Conservation (phyloP, 2,888 invertebrate genomes). For the Chymomyza amoena region DNA sequence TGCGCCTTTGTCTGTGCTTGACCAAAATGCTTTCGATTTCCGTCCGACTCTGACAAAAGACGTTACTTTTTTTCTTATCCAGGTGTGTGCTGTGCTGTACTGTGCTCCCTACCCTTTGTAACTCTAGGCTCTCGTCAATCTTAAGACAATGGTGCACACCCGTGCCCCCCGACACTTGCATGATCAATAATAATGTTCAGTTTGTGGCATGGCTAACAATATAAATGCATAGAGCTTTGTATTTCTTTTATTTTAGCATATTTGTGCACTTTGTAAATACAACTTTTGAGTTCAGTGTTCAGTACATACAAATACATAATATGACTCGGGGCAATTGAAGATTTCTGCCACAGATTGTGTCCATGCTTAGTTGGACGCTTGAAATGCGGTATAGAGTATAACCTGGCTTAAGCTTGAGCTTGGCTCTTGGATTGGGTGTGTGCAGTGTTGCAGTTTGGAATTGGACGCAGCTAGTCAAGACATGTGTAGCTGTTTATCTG, state of each 20-base stretch:
- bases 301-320: background rate
- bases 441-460: background rate
- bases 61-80: constrained; percentile 53
- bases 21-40: constrained; percentile 65
- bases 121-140: background rate
- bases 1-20: constrained; percentile 44
- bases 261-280: constrained; percentile 19
- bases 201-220: background rate
- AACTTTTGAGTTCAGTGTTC: background rate
- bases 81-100: background rate
- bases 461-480: background rate
- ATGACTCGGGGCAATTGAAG: constrained; percentile 5
- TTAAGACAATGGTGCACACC: background rate
- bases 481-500: background rate
- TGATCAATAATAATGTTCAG: constrained; percentile 54
- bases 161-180: constrained; percentile 46
- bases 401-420: background rate
- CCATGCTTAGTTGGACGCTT: constrained; percentile 25
- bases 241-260: constrained; percentile 14
- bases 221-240: constrained; percentile 3
- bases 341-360: constrained; percentile 38
- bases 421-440: background rate
- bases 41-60: constrained; percentile 49
- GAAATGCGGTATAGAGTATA: background rate
- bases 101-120: background rate